phyloP scores from a whole-genome alignment of 2,113 vertebrate species.

The Scomber colias region DNA sequence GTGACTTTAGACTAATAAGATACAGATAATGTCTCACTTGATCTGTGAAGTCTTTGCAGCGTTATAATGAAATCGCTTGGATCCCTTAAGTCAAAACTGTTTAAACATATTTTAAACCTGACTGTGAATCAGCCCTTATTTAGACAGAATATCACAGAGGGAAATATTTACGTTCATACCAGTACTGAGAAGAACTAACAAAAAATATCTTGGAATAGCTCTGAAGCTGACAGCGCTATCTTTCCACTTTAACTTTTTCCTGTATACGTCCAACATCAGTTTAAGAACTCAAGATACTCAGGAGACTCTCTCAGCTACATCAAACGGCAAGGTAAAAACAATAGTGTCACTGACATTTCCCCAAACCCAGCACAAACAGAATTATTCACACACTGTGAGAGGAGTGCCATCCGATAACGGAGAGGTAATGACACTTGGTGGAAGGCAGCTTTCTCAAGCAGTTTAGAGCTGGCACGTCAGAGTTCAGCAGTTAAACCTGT shows the following conservation, averaged over 20 bases:
- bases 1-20: not conserved
- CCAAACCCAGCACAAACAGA: conserved; percentile 85
- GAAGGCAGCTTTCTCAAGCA: conserved; percentile 81
- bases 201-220: conserved; percentile 72
- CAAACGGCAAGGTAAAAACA: conserved; percentile 83
- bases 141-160: conserved; percentile 58
- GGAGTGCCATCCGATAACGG: conserved; percentile 76
- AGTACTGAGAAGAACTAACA: conserved; percentile 54
- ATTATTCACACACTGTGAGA: conserved; percentile 84
- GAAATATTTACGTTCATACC: conserved; percentile 62
- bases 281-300: conserved; percentile 74
- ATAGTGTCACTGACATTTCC: conserved; percentile 81
- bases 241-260: conserved; percentile 73
- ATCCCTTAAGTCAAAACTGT: conserved; percentile 45
- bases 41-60: conserved; percentile 22
- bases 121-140: conserved; percentile 62
- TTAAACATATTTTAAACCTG: conserved; percentile 42
- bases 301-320: conserved; percentile 82
- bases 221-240: conserved; percentile 64
- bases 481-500: conserved; percentile 82
- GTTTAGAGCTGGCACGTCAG: conserved; percentile 76
- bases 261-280: conserved; percentile 72
- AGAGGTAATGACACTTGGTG: conserved; percentile 83
- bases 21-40: conserved; percentile 38
- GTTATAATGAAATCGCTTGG: conserved; percentile 36